phyloP scores from a whole-genome alignment of 1,140 invertebrate species.

The Venustaconcha ellipsiformis region DNA sequence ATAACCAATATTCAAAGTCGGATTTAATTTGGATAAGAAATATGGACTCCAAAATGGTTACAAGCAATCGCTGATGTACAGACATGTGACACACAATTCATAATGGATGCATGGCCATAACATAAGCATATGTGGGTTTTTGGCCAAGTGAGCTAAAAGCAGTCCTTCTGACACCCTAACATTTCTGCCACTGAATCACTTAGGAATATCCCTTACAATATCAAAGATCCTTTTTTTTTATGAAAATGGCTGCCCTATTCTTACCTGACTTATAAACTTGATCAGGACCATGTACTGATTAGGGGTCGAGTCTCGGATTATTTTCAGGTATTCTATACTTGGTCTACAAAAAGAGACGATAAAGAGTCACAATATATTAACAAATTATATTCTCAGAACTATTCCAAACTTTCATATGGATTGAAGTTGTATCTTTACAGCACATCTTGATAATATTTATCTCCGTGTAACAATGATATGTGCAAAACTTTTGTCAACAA shows the following conservation, averaged over 20 bases:
- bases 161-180: too few relatives aligned
- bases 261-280: conserved; percentile 81
- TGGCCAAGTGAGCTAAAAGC: too few relatives aligned
- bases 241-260: neutral
- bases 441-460: neutral
- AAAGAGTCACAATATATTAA: neutral
- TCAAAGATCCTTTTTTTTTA: too few relatives aligned
- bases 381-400: neutral
- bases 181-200: too few relatives aligned
- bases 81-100: too few relatives aligned
- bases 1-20: too few relatives aligned
- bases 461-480: neutral
- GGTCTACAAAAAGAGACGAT: conserved; percentile 70
- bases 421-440: neutral
- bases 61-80: too few relatives aligned
- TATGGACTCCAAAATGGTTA: too few relatives aligned
- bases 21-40: too few relatives aligned
- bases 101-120: too few relatives aligned
- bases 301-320: conserved; percentile 85
- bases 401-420: conserved; percentile 8
- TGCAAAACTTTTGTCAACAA: neutral
- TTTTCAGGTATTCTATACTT: conserved; percentile 90
- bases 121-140: too few relatives aligned
- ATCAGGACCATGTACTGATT: conserved; percentile 98
- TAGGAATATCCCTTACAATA: too few relatives aligned